Evolutionary conservation across 2,888 invertebrate genomes (phyloP).

Genomic region (Hirtodrosophila histrioides): DNA sequence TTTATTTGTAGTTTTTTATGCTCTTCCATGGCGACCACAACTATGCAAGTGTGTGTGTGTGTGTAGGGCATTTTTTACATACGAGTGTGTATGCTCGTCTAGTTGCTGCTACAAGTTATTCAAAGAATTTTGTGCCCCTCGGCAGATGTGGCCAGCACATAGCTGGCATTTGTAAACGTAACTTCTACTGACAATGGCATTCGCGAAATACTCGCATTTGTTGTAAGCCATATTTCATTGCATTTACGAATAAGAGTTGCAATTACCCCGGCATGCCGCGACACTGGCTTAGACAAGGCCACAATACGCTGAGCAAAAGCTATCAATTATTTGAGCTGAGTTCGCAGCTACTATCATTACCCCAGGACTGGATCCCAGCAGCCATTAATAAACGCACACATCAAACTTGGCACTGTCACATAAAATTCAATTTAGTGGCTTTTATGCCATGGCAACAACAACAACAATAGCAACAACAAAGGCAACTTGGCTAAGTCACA

Average conservation of each 20-base stretch:
- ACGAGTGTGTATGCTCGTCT: slow-evolving; percentile 70
- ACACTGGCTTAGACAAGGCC: background rate
- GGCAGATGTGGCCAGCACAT: slow-evolving; percentile 42
- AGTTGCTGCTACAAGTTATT: slow-evolving; percentile 71
- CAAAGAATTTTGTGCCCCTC: slow-evolving; percentile 48
- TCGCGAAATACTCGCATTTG: slow-evolving; percentile 58
- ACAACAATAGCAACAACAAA: slow-evolving; percentile 26
- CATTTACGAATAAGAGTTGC: slow-evolving; percentile 56
- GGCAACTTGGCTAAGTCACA: slow-evolving; percentile 34
- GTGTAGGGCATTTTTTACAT: slow-evolving; percentile 43
- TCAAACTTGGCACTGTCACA: slow-evolving; percentile 72
- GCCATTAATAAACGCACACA: slow-evolving; percentile 74
- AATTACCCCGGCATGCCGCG: slow-evolving; percentile 35
- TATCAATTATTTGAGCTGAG: slow-evolving; percentile 50
- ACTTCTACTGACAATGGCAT: slow-evolving; percentile 42
- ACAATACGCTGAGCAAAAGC: slow-evolving; percentile 16
- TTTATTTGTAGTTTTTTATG: slow-evolving; percentile 32
- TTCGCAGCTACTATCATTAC: slow-evolving; percentile 58
- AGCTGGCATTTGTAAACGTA: slow-evolving; percentile 63
- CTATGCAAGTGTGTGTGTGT: slow-evolving; percentile 43
- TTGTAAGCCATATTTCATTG: slow-evolving; percentile 69
- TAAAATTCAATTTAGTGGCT: slow-evolving; percentile 78
- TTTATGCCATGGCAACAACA: slow-evolving; percentile 48
- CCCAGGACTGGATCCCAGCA: slow-evolving; percentile 38
- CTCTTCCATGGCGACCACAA: slow-evolving; percentile 59